A percentile compares a stretch with the other conserved stretches of the same genome.
Evolutionary conservation across 2,797 vertebrate genomes (phyloP).

Genomic region (Gymnoscopelus braueri): DNA sequence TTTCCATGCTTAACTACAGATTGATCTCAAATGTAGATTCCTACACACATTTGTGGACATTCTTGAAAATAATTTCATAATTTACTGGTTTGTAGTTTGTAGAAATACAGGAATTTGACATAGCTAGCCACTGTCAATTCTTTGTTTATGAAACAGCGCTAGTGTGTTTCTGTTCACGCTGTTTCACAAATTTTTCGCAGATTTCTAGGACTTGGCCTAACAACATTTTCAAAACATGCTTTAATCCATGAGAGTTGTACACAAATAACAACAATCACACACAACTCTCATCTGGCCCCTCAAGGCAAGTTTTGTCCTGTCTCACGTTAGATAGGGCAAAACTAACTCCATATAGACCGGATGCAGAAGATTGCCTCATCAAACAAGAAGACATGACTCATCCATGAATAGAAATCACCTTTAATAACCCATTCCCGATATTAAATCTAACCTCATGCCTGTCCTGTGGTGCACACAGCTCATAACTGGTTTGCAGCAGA

Average conservation of each 20-base stretch:
- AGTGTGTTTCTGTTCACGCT: no score
- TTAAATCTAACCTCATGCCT: slow-evolving; percentile 11
- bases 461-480: not conserved
- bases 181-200: no score
- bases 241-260: no score
- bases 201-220: no score
- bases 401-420: not conserved
- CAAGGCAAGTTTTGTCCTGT: not conserved
- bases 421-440: not conserved
- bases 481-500: not conserved
- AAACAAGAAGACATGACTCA: not conserved
- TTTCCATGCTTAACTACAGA: no score
- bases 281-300: not conserved
- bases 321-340: not conserved
- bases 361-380: slow-evolving; percentile 20
- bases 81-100: no score
- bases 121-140: no score
- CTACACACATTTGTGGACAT: no score
- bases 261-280: not conserved
- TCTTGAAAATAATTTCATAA: no score
- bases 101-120: no score
- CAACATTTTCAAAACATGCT: not conserved
- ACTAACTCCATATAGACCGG: slow-evolving; percentile 3
- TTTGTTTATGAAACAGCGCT: no score
- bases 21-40: no score